Base-by-base conservation (phyloP, 2,797 vertebrate species). In the Leptodactylus fallax region DNA sequence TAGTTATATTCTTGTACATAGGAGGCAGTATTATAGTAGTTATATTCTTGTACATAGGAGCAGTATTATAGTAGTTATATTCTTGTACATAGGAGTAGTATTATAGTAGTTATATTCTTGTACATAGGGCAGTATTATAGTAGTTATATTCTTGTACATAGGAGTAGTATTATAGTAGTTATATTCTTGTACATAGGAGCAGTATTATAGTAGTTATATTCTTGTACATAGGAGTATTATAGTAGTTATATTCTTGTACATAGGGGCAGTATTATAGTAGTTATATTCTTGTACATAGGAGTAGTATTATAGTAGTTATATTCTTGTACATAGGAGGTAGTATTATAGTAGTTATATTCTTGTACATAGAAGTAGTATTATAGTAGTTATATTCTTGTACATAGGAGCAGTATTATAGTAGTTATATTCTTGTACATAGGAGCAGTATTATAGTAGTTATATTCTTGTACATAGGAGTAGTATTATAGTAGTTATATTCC, bases 401-500 rank as follows among this genome's bases (percentile, higher is more conserved):
- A 65, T 65, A 65, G n/a, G 61, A 12, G 61, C n/a, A 65, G 61
- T 65, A 65, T 65, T 65, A 65, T 65, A 65, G 61, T 65, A 65
- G 61, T 65, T 65, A 65, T 65, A 65, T 65, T 65, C 61, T 23
- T 65, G 61, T 65, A 65, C 11, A 65, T 65, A 65, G 61, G 61
- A 25, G 67, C 67, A 71, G 67, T 71, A 71, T 71, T 71, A 17
- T 71, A 71, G 67, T 71, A 45, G 67, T 36, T 17, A 36, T 71
- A 71, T 71, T 71, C 67, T 71, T 71, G 67, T 36, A 71, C 7
- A 71, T 71, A 71, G 67, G 67, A 17, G 27, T 27, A 71, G 67
- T 71, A 71, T 71, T 71, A 71, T 71, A 71, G 25, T 71, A 71
- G 67, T 71, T 71, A 71, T 71, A 71, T 45, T 71, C 67, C 36